These are phyloP conservation scores for Lepidochrysops patricia DNA, from an alignment of 2,888 invertebrate genomes.

Conservation along the genomic window DNA sequence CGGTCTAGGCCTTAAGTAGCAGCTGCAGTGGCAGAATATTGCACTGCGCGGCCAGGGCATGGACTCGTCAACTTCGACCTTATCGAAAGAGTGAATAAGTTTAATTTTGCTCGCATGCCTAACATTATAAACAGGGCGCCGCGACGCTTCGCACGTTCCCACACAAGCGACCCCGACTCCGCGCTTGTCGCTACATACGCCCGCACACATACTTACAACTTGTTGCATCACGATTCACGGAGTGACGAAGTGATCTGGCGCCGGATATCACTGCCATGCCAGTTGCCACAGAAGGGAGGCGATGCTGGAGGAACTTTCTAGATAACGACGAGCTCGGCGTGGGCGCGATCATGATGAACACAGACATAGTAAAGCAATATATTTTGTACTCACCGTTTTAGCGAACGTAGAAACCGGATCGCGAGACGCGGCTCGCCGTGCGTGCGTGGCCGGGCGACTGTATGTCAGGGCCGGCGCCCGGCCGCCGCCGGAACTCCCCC, in stretches of 20 bases:
- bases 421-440: constrained; percentile 1
- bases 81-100: not conserved
- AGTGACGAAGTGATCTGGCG: not conserved
- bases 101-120: not conserved
- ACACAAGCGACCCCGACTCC: not conserved
- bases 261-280: not conserved
- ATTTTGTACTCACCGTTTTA: not conserved
- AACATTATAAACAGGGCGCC: not conserved
- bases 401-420: constrained; percentile 4
- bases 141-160: not conserved
- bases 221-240: constrained; percentile 2
- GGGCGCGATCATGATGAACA: not conserved
- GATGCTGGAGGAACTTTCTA: not conserved
- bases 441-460: constrained; percentile 3
- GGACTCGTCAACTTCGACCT: not conserved
- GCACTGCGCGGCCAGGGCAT: not conserved
- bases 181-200: too few relatives aligned
- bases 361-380: not conserved
- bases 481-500: constrained; percentile 4
- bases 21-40: not conserved
- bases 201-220: not conserved
- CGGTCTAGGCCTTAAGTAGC: not conserved
- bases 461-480: not conserved
- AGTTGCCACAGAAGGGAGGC: not conserved
- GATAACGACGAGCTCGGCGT: not conserved